Base-by-base conservation (phyloP, 2,797 vertebrate species). In the Lutjanus campechanus region DNA sequence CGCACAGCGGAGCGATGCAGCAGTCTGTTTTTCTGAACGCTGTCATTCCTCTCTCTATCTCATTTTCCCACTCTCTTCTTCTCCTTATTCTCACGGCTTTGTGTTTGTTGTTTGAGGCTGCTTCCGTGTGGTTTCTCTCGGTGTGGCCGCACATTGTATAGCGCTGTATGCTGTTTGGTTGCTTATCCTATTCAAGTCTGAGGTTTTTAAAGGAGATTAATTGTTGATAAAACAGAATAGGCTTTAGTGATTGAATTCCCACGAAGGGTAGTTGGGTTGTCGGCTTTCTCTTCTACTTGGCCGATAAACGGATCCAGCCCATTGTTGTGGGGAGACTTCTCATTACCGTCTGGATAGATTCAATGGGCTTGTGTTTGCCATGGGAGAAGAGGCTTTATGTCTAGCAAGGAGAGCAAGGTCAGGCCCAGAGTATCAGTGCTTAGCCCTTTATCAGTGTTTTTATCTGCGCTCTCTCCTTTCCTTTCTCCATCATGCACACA, bases 171-270 rank as follows among this genome's bases (percentile, higher is more conserved):
- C 60, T 1, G 17, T 47, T 40, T 50, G 56, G 15, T n/a, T 71
- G 66, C 75, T 73, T 73, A 68, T 72, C 49, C 65, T n/a, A 63
- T 73, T 83, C 6, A 64, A 68, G 47, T 62, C 40, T 1, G 55
- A 64, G 67, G 36, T 65, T 65, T 84, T 71, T 66, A 82, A 81
- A 79, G 66, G 49, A 90, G 73, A 91, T 87, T 84, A 77, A 89
- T 90, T 88, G 83, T 73, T 72, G 83, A 89, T 87, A 86, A 83
- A 87, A 70, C 64, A 88, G 60, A 89, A 83, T 55, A 53, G 76
- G 66, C 76, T 85, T 86, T 55, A 89, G 70, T 25, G 83, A 92
- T 76, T 77, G 76, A 88, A 87, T 77, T 82, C 82, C 84, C 69
- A 74, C 73, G 72, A 78, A 78, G 73, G 66, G 19, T 78, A 73